These are phyloP conservation scores for Argynnis bischoffii DNA, from an alignment of 2,888 invertebrate genomes.

Conservation along the genomic window DNA sequence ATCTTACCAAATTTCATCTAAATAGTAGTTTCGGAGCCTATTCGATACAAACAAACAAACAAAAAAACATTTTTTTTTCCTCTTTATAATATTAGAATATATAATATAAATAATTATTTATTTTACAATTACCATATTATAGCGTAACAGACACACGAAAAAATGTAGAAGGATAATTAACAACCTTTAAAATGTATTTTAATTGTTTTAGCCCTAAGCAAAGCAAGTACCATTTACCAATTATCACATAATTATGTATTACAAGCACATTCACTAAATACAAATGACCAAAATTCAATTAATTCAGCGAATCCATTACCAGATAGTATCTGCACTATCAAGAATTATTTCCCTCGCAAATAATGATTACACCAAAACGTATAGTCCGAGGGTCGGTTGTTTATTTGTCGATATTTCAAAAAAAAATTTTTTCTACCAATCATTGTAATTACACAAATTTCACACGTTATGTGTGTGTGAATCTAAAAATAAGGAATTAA, in stretches of 20 bases:
- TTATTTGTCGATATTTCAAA: neutral
- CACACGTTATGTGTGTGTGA: too few species aligned
- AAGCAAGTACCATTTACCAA: neutral
- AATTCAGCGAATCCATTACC: slow-evolving; percentile 17
- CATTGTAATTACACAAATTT: neutral
- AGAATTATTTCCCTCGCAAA: slow-evolving; percentile 16
- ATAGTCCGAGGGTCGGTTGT: neutral
- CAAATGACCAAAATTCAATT: slow-evolving; percentile 20
- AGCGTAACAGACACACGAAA: too few species aligned
- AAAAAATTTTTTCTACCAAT: neutral
- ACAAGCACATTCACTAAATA: slow-evolving; percentile 11
- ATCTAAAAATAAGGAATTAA: too few species aligned
- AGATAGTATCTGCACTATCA: slow-evolving; percentile 16
- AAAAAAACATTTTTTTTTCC: too few species aligned
- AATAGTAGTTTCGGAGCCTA: too few species aligned
- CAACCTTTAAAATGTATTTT: too few species aligned
- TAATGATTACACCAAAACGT: neutral
- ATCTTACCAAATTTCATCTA: too few species aligned
- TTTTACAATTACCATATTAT: too few species aligned
- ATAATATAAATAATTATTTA: too few species aligned
- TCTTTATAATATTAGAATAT: too few species aligned
- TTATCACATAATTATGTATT: slow-evolving; percentile 2
- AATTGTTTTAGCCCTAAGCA: neutral
- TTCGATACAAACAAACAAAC: too few species aligned
- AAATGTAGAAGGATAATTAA: too few species aligned